These are phyloP conservation scores for Nemotelus pantherinus DNA, from an alignment of 2,888 invertebrate genomes.

Conservation along the genomic window DNA sequence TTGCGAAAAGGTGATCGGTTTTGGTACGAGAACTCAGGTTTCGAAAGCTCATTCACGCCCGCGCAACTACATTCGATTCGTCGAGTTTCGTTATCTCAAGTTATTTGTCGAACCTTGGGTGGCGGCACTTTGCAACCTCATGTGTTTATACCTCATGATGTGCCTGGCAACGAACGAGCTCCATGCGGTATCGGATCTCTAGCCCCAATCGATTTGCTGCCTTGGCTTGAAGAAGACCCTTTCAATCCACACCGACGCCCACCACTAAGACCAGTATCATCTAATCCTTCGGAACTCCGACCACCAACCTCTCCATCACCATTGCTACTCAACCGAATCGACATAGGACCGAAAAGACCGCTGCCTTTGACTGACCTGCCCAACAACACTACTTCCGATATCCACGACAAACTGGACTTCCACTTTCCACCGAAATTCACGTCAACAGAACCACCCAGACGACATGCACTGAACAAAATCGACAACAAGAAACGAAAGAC, in stretches of 20 bases:
- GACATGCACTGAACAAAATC: slow-evolving; percentile 52
- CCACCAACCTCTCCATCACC: slow-evolving; percentile 19
- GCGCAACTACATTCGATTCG: slow-evolving; percentile 80
- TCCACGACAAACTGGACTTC: slow-evolving; percentile 72
- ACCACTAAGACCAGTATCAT: slow-evolving; percentile 46
- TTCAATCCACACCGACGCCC: slow-evolving; percentile 53
- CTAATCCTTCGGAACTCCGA: slow-evolving; percentile 36
- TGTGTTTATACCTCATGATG: slow-evolving; percentile 61
- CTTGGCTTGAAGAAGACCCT: slow-evolving; percentile 64
- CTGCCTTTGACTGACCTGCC: no score
- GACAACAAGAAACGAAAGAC: slow-evolving; percentile 49
- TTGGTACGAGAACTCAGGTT: slow-evolving; percentile 84
- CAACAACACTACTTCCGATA: slow-evolving; percentile 57
- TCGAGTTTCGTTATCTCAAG: slow-evolving; percentile 75
- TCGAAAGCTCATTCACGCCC: slow-evolving; percentile 79
- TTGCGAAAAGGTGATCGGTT: slow-evolving; percentile 81
- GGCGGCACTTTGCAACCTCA: slow-evolving; percentile 65
- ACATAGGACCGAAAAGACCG: slow-evolving; percentile 56
- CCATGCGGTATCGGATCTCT: slow-evolving; percentile 59
- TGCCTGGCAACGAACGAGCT: slow-evolving; percentile 59
- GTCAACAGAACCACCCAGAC: slow-evolving; percentile 54
- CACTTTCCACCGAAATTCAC: slow-evolving; percentile 59
- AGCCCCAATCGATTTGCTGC: slow-evolving; percentile 60
- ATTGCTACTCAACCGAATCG: slow-evolving; percentile 53
- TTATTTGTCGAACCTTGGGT: slow-evolving; percentile 66